A percentile compares a stretch with the other conserved stretches of the same genome.
Conservation (phyloP, 2,888 invertebrate genomes). For the Eupeodes luniger region DNA sequence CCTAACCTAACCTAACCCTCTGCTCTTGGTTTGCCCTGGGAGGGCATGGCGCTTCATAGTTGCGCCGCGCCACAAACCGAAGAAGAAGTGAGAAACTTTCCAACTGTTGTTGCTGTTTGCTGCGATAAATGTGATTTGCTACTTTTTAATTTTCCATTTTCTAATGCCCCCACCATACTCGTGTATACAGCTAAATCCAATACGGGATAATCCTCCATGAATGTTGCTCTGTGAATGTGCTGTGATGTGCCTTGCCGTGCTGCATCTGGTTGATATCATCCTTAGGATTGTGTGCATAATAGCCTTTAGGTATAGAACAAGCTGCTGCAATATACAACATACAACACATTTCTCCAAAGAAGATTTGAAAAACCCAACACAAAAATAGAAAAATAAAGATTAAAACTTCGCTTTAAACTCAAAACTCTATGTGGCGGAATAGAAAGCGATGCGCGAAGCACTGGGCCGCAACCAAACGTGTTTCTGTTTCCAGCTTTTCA, state of each 20-base stretch:
- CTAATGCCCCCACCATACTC: constrained; percentile 28
- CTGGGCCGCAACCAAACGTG: constrained; percentile 69
- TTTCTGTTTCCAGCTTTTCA: constrained; percentile 73
- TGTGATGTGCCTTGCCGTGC: neutral
- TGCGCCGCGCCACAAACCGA: neutral
- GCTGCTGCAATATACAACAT: neutral
- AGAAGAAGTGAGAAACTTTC: constrained; percentile 59
- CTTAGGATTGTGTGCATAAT: constrained; percentile 30
- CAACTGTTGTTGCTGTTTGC: constrained; percentile 46
- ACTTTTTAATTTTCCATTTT: constrained; percentile 53
- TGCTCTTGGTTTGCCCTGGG: neutral
- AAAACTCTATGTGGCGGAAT: constrained; percentile 41
- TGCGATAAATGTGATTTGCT: constrained; percentile 29
- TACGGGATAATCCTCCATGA: constrained; percentile 48
- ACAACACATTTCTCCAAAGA: constrained; percentile 8
- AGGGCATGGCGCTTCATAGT: constrained; percentile 23
- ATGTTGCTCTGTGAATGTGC: neutral
- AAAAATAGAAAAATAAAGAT: constrained; percentile 21
- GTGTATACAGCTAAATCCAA: constrained; percentile 17
- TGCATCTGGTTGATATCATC: constrained; percentile 55
- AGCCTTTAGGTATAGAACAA: constrained; percentile 54
- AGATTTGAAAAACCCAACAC: neutral
- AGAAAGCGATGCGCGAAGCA: constrained; percentile 70
- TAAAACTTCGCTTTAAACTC: constrained; percentile 10
- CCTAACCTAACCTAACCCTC: too few species aligned